These are phyloP conservation scores for Gastrophysa polygoni DNA, from an alignment of 2,888 invertebrate species.

Conservation along the genomic window DNA sequence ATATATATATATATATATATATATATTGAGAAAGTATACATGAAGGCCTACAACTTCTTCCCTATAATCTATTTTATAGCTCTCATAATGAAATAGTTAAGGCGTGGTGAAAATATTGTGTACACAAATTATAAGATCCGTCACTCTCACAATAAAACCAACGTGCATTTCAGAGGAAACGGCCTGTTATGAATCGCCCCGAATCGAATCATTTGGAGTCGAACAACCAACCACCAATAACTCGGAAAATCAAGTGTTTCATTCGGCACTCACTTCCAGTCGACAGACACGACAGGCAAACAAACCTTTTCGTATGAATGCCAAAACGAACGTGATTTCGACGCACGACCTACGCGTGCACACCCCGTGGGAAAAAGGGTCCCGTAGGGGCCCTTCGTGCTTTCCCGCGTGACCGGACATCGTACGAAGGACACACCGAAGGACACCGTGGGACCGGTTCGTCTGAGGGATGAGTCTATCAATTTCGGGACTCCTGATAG, in stretches of 20 bases:
- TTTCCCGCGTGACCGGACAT: background rate
- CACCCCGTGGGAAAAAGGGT: conserved; percentile 43
- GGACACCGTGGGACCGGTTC: background rate
- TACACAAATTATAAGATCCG: too few relatives aligned
- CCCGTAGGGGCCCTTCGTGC: background rate
- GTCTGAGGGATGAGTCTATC: background rate
- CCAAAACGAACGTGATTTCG: conserved; percentile 31
- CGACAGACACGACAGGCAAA: conserved; percentile 3
- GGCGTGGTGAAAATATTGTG: too few relatives aligned
- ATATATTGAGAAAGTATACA: too few relatives aligned
- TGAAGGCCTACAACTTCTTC: too few relatives aligned
- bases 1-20: too few relatives aligned
- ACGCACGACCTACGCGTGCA: conserved; percentile 41
- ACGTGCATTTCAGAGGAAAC: too few relatives aligned
- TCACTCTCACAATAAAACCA: too few relatives aligned
- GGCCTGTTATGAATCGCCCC: too few relatives aligned
- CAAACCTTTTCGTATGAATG: conserved; percentile 24
- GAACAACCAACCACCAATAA: background rate
- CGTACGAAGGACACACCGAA: background rate
- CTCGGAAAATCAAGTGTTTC: background rate
- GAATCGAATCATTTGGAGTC: too few relatives aligned
- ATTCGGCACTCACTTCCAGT: background rate
- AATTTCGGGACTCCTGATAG: too few relatives aligned
- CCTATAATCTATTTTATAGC: too few relatives aligned
- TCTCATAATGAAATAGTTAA: too few relatives aligned